Conservation (phyloP, 2,888 invertebrate genomes). For the Fragum whitleyi region DNA sequence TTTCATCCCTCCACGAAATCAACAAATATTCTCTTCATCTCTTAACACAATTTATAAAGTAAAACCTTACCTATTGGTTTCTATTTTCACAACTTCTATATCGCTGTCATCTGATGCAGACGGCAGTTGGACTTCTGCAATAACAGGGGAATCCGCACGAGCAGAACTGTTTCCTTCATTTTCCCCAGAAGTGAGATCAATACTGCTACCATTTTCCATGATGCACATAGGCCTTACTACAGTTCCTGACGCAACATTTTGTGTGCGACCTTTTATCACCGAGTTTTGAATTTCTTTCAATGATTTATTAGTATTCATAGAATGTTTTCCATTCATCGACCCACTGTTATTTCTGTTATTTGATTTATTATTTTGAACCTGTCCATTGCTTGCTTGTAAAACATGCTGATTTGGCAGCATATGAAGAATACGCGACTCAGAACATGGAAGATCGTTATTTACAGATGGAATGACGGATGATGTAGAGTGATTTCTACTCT, state of each 20-base stretch:
- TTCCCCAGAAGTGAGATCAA: slow-evolving; percentile 52
- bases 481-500: not conserved
- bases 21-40: too few relatives aligned
- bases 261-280: slow-evolving; percentile 50
- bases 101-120: slow-evolving; percentile 86
- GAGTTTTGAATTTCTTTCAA: slow-evolving; percentile 59
- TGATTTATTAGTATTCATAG: slow-evolving; percentile 36
- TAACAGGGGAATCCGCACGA: slow-evolving; percentile 64
- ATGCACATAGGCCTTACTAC: not conserved
- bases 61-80: slow-evolving; percentile 41
- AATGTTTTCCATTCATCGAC: not conserved
- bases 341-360: not conserved
- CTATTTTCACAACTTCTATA: slow-evolving; percentile 85
- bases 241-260: not conserved
- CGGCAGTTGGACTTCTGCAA: slow-evolving; percentile 85
- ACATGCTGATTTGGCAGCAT: slow-evolving; percentile 46
- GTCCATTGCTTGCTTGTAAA: not conserved
- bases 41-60: too few relatives aligned
- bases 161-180: slow-evolving; percentile 10
- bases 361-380: not conserved
- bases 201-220: slow-evolving; percentile 26
- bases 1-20: too few relatives aligned
- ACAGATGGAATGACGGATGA: not conserved
- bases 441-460: slow-evolving; percentile 33
- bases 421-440: slow-evolving; percentile 50